Evolutionary conservation across 1,140 invertebrate species (phyloP).

Genomic region (Hylyphantes graminicola): DNA sequence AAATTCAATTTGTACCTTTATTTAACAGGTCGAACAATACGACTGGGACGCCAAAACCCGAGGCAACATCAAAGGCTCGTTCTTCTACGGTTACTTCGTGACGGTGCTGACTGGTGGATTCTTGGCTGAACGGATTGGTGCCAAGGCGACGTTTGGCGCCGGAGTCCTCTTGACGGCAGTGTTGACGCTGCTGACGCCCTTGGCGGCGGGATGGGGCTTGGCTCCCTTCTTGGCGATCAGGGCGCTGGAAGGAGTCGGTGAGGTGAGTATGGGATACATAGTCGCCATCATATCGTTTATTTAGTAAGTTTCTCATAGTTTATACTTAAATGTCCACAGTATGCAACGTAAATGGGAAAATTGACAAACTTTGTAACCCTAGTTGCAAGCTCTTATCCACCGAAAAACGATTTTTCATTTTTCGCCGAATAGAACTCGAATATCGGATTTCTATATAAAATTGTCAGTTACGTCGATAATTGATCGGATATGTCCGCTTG

Average conservation of each 20-base stretch:
- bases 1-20: background rate
- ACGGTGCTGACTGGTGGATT: slow-evolving; percentile 85
- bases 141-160: slow-evolving; percentile 85
- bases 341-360: no score
- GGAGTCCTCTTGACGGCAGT: slow-evolving; percentile 47
- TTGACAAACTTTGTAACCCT: no score
- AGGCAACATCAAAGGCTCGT: slow-evolving; percentile 79
- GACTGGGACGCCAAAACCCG: slow-evolving; percentile 60
- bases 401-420: no score
- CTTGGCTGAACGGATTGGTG: slow-evolving; percentile 81
- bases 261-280: no score
- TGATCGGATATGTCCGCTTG: no score
- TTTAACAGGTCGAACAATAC: slow-evolving; percentile 22
- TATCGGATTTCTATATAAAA: no score
- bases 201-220: slow-evolving; percentile 23
- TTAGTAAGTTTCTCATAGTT: no score
- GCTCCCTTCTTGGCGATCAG: slow-evolving; percentile 2
- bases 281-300: no score
- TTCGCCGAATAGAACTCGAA: no score
- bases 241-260: slow-evolving; percentile 15
- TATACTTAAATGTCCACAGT: no score
- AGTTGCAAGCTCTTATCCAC: no score
- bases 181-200: slow-evolving; percentile 47
- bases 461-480: no score
- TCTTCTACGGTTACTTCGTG: slow-evolving; percentile 87